Conservation (phyloP, 2,113 vertebrate genomes). For the Macquaria australasica region DNA sequence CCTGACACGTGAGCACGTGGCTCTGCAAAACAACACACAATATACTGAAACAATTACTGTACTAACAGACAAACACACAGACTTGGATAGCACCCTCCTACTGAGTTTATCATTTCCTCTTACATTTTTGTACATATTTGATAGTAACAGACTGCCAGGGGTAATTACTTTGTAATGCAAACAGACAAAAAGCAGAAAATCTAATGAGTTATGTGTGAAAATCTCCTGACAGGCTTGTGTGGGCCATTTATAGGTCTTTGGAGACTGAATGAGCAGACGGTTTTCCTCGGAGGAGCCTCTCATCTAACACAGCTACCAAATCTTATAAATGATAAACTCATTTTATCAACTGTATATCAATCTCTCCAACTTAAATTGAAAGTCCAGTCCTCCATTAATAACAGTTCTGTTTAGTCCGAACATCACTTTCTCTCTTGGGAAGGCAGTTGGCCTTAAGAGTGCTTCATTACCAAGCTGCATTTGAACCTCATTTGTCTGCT, state of each 20-base stretch:
- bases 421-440: neutral
- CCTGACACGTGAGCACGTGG: conserved; percentile 70
- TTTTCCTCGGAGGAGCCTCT: conserved; percentile 36
- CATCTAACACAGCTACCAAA: conserved; percentile 10
- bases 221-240: conserved; percentile 15
- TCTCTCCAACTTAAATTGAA: neutral
- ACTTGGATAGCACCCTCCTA: neutral
- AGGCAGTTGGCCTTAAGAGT: neutral
- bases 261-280: neutral
- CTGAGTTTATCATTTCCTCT: neutral
- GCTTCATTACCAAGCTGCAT: neutral
- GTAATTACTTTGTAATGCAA: conserved; percentile 36
- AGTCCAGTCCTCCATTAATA: neutral
- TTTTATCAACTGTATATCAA: conserved; percentile 1
- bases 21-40: conserved; percentile 59
- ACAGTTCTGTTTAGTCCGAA: conserved; percentile 11
- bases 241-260: conserved; percentile 37
- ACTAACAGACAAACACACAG: neutral
- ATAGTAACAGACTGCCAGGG: neutral
- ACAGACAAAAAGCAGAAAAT: conserved; percentile 29
- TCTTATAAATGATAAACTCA: neutral
- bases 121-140: neutral
- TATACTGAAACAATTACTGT: neutral
- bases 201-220: conserved; percentile 32
- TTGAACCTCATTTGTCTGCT: neutral